Evolutionary conservation across 23 tunicate genomes (phyloP).

Genomic region (Ciona savignyi): DNA sequence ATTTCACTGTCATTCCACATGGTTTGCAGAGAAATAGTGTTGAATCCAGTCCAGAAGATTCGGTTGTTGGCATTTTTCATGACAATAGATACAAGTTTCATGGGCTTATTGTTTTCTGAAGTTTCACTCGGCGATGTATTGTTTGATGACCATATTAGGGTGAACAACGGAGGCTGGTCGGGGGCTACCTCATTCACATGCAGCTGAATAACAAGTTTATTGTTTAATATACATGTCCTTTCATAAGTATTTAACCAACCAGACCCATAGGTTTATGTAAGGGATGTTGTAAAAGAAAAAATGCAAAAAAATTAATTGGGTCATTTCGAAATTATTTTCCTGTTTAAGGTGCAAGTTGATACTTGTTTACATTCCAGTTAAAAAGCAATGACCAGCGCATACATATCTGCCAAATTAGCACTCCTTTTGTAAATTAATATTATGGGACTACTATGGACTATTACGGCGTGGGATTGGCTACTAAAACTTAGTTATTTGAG

Average conservation of each 20-base stretch:
- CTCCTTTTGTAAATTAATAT: no score
- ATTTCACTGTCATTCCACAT: not conserved
- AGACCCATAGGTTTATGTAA: no score
- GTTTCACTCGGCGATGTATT: not conserved
- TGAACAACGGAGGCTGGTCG: not conserved
- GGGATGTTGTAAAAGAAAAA: no score
- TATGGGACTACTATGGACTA: no score
- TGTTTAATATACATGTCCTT: not conserved
- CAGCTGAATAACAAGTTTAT: not conserved
- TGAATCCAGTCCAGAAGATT: no score
- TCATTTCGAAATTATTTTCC: not conserved
- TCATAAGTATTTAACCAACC: no score
- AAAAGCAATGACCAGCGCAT: no score
- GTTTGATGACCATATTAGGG: not conserved
- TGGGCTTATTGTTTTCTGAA: not conserved
- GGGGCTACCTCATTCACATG: not conserved
- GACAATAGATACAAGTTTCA: no score
- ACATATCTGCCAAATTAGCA: no score
- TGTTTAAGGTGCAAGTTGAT: not conserved
- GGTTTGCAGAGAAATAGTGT: not conserved
- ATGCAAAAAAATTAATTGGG: not conserved
- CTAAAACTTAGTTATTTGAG: no score
- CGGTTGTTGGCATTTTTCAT: not conserved
- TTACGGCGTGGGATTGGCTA: no score
- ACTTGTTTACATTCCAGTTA: not conserved